These are phyloP conservation scores for Cosmia pyralina DNA, from an alignment of 2,888 invertebrate genomes.

Conservation along the genomic window DNA sequence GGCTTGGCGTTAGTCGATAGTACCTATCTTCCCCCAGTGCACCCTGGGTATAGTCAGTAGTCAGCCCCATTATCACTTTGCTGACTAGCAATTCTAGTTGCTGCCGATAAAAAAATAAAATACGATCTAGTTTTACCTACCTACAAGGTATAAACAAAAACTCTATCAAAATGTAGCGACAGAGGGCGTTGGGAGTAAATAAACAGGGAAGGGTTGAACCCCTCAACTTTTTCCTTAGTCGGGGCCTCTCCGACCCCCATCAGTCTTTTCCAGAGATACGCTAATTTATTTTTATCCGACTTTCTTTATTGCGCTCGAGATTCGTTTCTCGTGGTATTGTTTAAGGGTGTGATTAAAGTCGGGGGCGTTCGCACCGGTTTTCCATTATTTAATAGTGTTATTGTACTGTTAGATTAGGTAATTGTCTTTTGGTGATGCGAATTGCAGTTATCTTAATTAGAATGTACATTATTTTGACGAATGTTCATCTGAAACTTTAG, in stretches of 20 bases:
- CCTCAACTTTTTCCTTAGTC: conserved; percentile 84
- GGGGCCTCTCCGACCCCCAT: conserved; percentile 80
- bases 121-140: conserved; percentile 18
- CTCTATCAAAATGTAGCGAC: conserved; percentile 79
- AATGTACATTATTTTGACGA: conserved; percentile 32
- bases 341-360: conserved; percentile 77
- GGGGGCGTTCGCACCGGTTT: conserved; percentile 67
- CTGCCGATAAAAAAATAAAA: conserved; percentile 22
- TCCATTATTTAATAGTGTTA: conserved; percentile 65
- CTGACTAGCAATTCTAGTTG: not conserved
- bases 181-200: conserved; percentile 80
- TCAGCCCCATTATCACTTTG: not conserved
- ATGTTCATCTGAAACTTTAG: not conserved
- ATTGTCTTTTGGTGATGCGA: conserved; percentile 60
- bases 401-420: conserved; percentile 53
- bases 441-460: conserved; percentile 59
- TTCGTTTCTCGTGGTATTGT: conserved; percentile 82
- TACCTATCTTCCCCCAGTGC: not conserved
- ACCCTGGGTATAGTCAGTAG: not conserved
- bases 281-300: conserved; percentile 87
- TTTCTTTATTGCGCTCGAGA: conserved; percentile 83
- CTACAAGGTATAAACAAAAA: conserved; percentile 75
- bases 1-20: too few relatives aligned
- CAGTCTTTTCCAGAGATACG: conserved; percentile 84
- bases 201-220: conserved; percentile 84